These are phyloP conservation scores for Emmelina monodactyla DNA, from an alignment of 2,888 invertebrate genomes.

Conservation along the genomic window DNA sequence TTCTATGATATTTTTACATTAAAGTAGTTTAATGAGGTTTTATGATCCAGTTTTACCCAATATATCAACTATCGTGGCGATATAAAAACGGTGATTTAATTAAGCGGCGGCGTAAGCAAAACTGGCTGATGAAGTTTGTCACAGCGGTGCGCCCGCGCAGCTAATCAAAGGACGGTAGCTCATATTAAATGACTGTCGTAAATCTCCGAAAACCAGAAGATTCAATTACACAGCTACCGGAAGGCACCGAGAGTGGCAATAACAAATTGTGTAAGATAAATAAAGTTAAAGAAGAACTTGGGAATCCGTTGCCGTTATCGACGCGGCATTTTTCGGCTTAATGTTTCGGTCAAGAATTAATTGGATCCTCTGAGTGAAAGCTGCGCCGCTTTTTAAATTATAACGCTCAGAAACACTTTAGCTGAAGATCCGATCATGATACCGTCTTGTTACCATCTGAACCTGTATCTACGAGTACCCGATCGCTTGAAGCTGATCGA, in stretches of 20 bases:
- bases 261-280: slow-evolving; percentile 64
- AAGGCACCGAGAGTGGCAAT: slow-evolving; percentile 54
- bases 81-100: slow-evolving; percentile 17
- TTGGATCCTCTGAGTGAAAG: slow-evolving; percentile 46
- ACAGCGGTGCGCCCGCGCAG: slow-evolving; percentile 25
- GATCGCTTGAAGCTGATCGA: slow-evolving; percentile 3
- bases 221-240: slow-evolving; percentile 63
- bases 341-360: slow-evolving; percentile 52
- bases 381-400: slow-evolving; percentile 42
- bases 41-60: no score
- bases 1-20: no score
- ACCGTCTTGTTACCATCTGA: slow-evolving; percentile 13
- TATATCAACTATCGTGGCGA: no score
- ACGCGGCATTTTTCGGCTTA: slow-evolving; percentile 36
- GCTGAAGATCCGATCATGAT: slow-evolving; percentile 29
- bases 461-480: slow-evolving; percentile 4
- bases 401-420: slow-evolving; percentile 44
- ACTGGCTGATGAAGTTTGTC: slow-evolving; percentile 27
- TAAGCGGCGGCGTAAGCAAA: slow-evolving; percentile 15
- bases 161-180: slow-evolving; percentile 58
- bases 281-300: slow-evolving; percentile 50
- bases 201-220: slow-evolving; percentile 60
- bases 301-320: slow-evolving; percentile 41
- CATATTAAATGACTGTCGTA: slow-evolving; percentile 39
- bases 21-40: no score